phyloP scores from a whole-genome alignment of 2,113 vertebrate genomes.

The Crypturellus undulatus region DNA sequence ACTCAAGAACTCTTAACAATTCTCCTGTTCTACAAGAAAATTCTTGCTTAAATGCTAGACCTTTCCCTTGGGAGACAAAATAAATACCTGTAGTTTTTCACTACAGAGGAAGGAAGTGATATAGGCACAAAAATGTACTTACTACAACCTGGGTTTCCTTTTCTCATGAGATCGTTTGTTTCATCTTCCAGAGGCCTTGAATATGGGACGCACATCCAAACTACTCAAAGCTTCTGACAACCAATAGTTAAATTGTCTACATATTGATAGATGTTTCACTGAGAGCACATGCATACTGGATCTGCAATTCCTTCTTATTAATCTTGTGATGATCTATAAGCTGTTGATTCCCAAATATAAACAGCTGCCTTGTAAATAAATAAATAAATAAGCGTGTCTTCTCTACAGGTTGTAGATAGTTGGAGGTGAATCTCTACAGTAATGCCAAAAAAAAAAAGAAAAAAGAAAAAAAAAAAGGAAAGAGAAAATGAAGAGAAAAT shows the following conservation, averaged over 20 bases:
- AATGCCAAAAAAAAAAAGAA: background rate
- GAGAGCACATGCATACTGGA: background rate
- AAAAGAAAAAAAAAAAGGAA: background rate
- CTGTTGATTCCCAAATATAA: background rate
- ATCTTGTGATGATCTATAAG: background rate
- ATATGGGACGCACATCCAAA: background rate
- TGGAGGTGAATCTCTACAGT: background rate
- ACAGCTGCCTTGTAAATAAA: background rate
- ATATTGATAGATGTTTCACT: background rate
- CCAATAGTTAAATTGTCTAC: background rate
- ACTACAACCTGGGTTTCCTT: background rate
- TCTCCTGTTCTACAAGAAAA: background rate
- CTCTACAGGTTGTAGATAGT: background rate
- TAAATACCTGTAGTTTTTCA: slow-evolving; percentile 34
- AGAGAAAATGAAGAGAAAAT: background rate
- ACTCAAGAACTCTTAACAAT: background rate
- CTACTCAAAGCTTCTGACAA: background rate
- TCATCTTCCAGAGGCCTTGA: background rate
- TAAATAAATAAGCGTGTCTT: background rate
- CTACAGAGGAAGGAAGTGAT: background rate
- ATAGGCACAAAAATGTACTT: slow-evolving; percentile 25
- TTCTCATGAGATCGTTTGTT: background rate
- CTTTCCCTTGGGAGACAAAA: slow-evolving; percentile 49
- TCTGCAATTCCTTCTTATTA: background rate
- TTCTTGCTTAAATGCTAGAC: background rate